Evolutionary conservation across 2,113 vertebrate genomes (phyloP), one percentile per base, ranked within the genome.

Genomic region (Pithys albifrons): DNA sequence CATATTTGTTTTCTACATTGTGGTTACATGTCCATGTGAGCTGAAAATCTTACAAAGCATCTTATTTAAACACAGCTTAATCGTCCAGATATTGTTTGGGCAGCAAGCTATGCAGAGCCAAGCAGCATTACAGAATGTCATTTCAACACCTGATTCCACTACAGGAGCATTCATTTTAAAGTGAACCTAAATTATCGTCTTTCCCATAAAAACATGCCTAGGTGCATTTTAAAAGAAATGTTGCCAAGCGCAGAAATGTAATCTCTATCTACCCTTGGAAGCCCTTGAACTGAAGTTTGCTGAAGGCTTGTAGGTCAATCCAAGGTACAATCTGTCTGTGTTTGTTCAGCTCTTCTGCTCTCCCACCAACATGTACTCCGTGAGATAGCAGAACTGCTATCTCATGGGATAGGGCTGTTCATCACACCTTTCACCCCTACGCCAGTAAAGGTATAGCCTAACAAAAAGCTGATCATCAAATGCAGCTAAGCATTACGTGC

Each of bases 201-300:
- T 85, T 84, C 76, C 61, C 65, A 86, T 59, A 74, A 95, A 88
- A 89, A 74, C 41, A 22, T 59, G n/a, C 25, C 24, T 59, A 80
- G 51, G 67, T 55, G 65, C 48, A 43, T 72, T 89, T 87, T 52
- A 84, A 84, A 88, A 83, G 19, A 62, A 89, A 67, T 10, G 33
- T 58, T 86, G 76, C 76, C 86, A 93, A 89, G 83, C 28, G 69
- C 83, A 96, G 65, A 93, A 89, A 86, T 19, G 22, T 39, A 88
- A 80, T 64, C 86, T 96, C 79, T 94, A 69, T 96, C 79, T 94
- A 69, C 35, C 52, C 61, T 59, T 67, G 35, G 33, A 94, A 95
- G 83, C 64, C 89, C 80, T 85, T 86, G 84, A 95, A 92, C 64
- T 69, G 12, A 92, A 95, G 93, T 96, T 93, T 95, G 84, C 89